These are phyloP conservation scores for Spheniscus humboldti DNA, from an alignment of 2,797 vertebrate species.

Conservation along the genomic window DNA sequence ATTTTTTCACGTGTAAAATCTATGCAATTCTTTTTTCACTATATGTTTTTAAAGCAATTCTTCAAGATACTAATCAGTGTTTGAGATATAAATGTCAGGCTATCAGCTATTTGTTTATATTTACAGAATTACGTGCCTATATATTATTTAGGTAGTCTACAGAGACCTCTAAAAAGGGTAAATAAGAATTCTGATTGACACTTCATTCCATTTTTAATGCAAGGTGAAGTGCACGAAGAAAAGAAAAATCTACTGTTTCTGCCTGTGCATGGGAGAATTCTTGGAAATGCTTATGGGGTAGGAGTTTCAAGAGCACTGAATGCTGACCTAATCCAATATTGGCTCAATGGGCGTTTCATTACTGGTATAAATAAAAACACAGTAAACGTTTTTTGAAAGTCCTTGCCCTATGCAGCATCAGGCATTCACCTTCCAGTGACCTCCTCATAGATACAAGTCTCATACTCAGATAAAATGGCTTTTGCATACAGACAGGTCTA, in stretches of 20 bases:
- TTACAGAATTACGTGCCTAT: not conserved
- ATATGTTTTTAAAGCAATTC: not conserved
- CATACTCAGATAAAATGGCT: not conserved
- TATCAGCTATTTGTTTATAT: not conserved
- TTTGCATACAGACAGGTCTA: not conserved
- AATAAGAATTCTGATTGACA: not conserved
- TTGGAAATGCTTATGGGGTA: not conserved
- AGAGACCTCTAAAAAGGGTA: not conserved
- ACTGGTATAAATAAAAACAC: not conserved
- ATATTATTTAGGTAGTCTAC: not conserved
- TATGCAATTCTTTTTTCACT: not conserved
- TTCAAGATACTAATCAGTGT: not conserved
- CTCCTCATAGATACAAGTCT: not conserved
- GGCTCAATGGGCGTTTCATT: not conserved
- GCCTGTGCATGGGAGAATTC: not conserved
- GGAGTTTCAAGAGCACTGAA: not conserved
- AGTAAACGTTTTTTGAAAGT: not conserved
- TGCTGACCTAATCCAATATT: not conserved
- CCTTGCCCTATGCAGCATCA: not conserved
- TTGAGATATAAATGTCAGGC: not conserved
- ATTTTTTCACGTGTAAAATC: not conserved
- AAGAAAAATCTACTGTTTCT: not conserved
- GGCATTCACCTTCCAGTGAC: not conserved
- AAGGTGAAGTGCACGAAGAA: not conserved
- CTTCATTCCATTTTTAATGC: not conserved